phyloP scores from a whole-genome alignment of 2,797 vertebrate genomes.

The Gobio occitaniae region DNA sequence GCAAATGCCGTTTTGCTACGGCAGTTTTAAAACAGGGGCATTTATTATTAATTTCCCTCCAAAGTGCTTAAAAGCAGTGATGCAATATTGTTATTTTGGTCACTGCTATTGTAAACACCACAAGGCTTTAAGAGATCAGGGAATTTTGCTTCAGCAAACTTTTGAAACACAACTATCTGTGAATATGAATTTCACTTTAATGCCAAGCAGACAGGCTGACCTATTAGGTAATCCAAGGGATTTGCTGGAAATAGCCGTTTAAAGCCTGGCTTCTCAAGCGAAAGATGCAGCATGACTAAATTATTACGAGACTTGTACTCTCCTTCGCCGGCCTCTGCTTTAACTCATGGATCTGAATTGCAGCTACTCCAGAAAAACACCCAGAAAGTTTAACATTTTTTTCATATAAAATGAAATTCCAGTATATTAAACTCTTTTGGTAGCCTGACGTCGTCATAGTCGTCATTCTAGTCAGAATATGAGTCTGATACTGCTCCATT shows the following conservation, averaged over 20 bases:
- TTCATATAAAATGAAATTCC: not conserved
- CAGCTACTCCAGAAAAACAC: not conserved
- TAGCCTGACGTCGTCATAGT: too few relatives aligned
- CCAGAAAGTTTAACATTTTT: not conserved
- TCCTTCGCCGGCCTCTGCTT: constrained; percentile 69
- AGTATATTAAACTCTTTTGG: not conserved
- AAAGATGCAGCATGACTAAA: constrained; percentile 72
- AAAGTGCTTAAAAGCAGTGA: constrained; percentile 1
- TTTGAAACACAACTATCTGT: constrained; percentile 52
- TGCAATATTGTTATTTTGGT: constrained; percentile 5
- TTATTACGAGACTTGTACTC: constrained; percentile 74
- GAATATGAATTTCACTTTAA: constrained; percentile 58
- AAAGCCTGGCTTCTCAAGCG: constrained; percentile 69
- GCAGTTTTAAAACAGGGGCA: not conserved
- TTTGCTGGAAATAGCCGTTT: constrained; percentile 76
- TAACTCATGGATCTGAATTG: constrained; percentile 39
- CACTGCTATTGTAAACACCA: not conserved
- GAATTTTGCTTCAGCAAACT: constrained; percentile 44
- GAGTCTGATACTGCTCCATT: too few relatives aligned
- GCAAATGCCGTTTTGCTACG: not conserved
- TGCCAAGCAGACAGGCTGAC: constrained; percentile 72
- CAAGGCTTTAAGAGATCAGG: constrained; percentile 39
- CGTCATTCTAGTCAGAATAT: too few relatives aligned
- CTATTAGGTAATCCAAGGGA: constrained; percentile 79
- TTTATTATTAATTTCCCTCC: constrained; percentile 19